Base-by-base conservation (phyloP, 2,888 invertebrate species). In the Herminia tarsipennalis region DNA sequence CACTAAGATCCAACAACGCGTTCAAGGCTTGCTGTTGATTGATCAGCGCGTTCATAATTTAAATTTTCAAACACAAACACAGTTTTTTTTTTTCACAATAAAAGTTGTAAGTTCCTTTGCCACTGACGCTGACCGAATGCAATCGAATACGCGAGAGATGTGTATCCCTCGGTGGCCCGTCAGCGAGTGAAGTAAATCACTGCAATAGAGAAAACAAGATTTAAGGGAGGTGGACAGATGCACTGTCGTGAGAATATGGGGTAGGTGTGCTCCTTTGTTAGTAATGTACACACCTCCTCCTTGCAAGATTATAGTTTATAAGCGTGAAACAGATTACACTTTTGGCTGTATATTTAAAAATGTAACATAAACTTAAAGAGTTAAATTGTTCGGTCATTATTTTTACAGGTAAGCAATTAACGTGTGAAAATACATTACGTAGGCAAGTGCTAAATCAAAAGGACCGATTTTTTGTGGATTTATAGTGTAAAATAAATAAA, bases 21-120 rank as follows among this genome's bases (percentile, higher is more conserved):
- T 65, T 43, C 12, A 66, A 44, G 8, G 59, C 43, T 3, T 69
- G 66, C 35, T 71, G 67, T 9, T 62, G 54, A 37, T 67, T 63
- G 8, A 74, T 43, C n/a, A 77, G 20, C n/a, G 70, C 56, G 60
- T 74, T 73, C 76, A 76, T 75, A 18, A 20, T 58, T 35, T 35
- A 21, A 41, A 32, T 33, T 20, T 20, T 41, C 44, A 30, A 36
- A 36, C 18, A 42, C 6, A n/a, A 43, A 30, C 14, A 45, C 32
- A 10, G 13, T 27, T 13, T n/a, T 9, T 1, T 17, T 9, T 12
- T 17, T 22, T 14, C 14, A 22, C 5, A n/a, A n/a, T n/a, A n/a
- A n/a, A n/a, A n/a, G n/a, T 16, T 9, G 10, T 13, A 6, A 22
- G 27, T 22, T 1, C 2, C 13, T 12, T 6, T 8, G 4, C 2